Percentiles rank a stretch among this genome's conserved stretches.
phyloP scores from a whole-genome alignment of 2,888 invertebrate species.

The Ommatoiulus sabulosus region DNA sequence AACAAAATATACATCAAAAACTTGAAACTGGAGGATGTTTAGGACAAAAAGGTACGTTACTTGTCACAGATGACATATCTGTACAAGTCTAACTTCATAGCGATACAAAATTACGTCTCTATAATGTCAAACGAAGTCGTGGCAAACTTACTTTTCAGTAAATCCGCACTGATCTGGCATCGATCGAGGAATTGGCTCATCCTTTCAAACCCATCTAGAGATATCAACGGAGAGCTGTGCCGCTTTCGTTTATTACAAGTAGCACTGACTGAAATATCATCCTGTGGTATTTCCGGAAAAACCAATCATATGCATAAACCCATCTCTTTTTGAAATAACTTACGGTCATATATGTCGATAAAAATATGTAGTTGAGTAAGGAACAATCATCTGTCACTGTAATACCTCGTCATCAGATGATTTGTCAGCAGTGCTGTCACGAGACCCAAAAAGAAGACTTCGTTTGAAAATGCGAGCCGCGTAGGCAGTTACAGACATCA shows the following conservation, averaged over 20 bases:
- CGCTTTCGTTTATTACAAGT: background rate
- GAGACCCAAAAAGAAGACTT: background rate
- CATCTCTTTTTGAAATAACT: no score
- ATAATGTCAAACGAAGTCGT: background rate
- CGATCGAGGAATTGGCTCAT: slow-evolving; percentile 25
- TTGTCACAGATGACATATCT: no score
- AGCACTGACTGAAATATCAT: background rate
- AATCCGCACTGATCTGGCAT: background rate
- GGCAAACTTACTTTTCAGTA: background rate
- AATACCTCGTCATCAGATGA: background rate
- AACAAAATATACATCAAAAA: background rate
- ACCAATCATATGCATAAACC: no score
- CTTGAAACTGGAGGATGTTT: no score
- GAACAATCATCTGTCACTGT: background rate
- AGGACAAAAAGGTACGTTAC: no score
- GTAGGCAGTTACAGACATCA: background rate
- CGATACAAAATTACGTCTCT: background rate
- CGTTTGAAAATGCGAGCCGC: background rate
- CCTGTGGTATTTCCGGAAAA: background rate
- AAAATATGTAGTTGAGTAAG: no score
- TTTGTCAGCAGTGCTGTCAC: background rate
- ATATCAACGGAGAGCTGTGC: background rate
- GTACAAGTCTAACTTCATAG: no score
- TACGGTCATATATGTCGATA: no score
- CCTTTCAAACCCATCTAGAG: background rate